Base-by-base conservation (phyloP, 2,888 invertebrate genomes). In the Leptura quadrifasciata region DNA sequence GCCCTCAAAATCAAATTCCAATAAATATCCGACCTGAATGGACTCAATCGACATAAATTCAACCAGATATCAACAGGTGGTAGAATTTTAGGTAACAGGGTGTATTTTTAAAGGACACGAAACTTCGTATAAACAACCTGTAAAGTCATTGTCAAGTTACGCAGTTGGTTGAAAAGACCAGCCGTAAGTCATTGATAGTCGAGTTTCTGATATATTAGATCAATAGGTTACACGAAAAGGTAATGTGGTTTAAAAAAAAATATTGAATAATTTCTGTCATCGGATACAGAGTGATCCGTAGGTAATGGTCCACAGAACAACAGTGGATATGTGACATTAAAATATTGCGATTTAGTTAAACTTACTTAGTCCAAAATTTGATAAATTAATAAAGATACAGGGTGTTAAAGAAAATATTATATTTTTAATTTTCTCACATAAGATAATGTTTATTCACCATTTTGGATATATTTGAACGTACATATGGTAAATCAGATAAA, bases 41-140 rank as follows among this genome's bases (percentile, higher is more conserved):
- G 84, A 81, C 78, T 77, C 82, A 72, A 83, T 82, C 83, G 83
- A 81, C 80, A 83, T 83, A 83, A 83, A 81, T 83, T 78, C 78
- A 74, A 65, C 58, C 72, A 73, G 76, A 78, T 79, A 80, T 79
- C 84, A 84, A 84, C 84, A 84, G 84, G 84, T 84, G 84, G 82
- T 82, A 79, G 77, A 81, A 79, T 80, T 79, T 82, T 82, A 80
- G 82, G 80, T 81, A 80, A 79, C 77, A 77, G 77, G 75, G 75
- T 74, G 74, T 67, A 74, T 79, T 73, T 75, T 71, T 61, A 73
- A 75, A 70, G 77, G 76, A 75, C 74, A 60, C 73, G 75, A 54
- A 70, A 58, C 72, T 77, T 76, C 77, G 70, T 75, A 74, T 76
- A 77, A 76, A 78, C 76, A 79, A 79, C 80, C 77, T 79, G 79